Evolutionary conservation across 2,113 vertebrate species (phyloP).

Genomic region (Rallus limicola): DNA sequence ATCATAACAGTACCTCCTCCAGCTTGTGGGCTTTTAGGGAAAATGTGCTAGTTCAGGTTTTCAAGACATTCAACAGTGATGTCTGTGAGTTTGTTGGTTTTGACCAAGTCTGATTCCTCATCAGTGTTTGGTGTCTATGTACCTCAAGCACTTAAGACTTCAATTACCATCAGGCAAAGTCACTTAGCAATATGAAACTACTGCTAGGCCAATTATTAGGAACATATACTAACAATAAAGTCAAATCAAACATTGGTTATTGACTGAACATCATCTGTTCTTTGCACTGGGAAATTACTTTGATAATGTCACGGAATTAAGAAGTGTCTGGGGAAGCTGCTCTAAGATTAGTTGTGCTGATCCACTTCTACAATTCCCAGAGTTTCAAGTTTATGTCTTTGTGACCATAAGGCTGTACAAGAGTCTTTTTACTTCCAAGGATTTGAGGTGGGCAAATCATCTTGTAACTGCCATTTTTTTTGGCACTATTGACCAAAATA

Average conservation of each 20-base stretch:
- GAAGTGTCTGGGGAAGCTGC: neutral
- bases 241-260: neutral
- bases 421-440: neutral
- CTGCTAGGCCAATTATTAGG: neutral
- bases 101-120: neutral
- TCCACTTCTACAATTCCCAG: neutral
- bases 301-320: neutral
- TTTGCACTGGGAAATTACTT: neutral
- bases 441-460: neutral
- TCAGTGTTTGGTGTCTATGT: fast-evolving
- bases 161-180: neutral
- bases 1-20: neutral
- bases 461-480: neutral
- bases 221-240: neutral
- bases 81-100: neutral
- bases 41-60: neutral
- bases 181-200: neutral
- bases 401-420: neutral
- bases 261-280: neutral
- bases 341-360: neutral
- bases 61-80: neutral
- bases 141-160: neutral
- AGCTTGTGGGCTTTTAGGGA: neutral
- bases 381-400: neutral
- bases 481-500: neutral